Base-by-base conservation (phyloP, 2,888 invertebrate genomes). In the Epirrita christyi region DNA sequence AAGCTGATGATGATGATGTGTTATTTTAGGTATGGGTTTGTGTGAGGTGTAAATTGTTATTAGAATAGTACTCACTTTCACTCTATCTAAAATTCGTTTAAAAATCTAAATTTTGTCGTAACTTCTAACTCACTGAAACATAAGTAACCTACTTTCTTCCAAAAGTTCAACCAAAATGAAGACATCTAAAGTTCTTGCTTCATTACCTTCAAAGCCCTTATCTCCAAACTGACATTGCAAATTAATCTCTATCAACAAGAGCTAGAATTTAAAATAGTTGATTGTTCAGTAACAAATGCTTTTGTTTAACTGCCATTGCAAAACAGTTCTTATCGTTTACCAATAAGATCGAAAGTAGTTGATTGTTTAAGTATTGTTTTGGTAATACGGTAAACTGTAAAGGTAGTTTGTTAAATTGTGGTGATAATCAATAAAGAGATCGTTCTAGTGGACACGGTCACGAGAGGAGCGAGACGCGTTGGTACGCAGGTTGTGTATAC, bases 391-490 rank as follows among this genome's bases (percentile, higher is more conserved):
- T 80, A 78, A 77, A 78, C 80, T 79, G 80, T 80, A 77, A n/a
- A 78, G 32, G 32, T 32, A 78, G 68, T 67, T 66, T 60, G 61
- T 72, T 67, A 66, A 71, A 72, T 71, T 78, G 80, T 83, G 83
- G 75, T 77, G 76, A 86, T 91, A 91, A 92, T 92, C 91, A 91
- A 92, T 92, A 89, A 89, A 87, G 85, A 78, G 86, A 82, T 85
- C 83, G 81, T 71, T 79, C 71, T 73, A 67, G 69, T 72, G 75
- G 90, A 85, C 84, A 91, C 91, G 91, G 91, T 92, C 91, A 92
- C 91, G 90, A 67, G 68, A 70, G 68, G 66, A 69, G 67, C 69
- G 64, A 55, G 81, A 91, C 91, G 88, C 87, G 78, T 71, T 75
- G 89, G 80, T 86, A 88, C 88, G 88, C 88, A 63, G 78, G 75